phyloP scores from a whole-genome alignment of 2,888 invertebrate species.

The Phrixothrix hirtus region DNA sequence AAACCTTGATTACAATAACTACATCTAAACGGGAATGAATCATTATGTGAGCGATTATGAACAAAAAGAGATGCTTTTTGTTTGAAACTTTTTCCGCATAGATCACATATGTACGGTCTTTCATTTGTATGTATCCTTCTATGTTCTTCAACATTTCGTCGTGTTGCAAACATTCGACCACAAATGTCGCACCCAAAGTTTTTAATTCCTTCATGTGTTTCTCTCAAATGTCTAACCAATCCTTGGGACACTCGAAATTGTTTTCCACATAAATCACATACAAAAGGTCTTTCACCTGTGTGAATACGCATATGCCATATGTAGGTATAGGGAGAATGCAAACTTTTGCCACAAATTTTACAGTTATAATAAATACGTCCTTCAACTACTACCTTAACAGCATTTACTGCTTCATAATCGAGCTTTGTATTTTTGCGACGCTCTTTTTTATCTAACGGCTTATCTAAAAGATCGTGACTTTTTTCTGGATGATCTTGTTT shows the following conservation, averaged over 20 bases:
- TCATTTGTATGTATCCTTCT: conserved; percentile 65
- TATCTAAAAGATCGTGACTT: conserved; percentile 14
- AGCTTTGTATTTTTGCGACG: conserved; percentile 46
- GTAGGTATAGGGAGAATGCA: conserved; percentile 66
- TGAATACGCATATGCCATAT: conserved; percentile 67
- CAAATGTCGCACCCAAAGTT: conserved; percentile 64
- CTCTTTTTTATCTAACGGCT: conserved; percentile 29
- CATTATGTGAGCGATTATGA: conserved; percentile 63
- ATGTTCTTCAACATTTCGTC: conserved; percentile 65
- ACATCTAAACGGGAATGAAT: conserved; percentile 63
- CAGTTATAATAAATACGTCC: conserved; percentile 63
- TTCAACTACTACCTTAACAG: conserved; percentile 54
- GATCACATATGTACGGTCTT: conserved; percentile 61
- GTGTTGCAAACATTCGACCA: conserved; percentile 63
- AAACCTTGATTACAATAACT: conserved; percentile 65
- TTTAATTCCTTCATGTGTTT: conserved; percentile 66
- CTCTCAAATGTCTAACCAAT: conserved; percentile 63
- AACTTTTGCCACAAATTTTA: conserved; percentile 61
- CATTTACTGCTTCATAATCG: conserved; percentile 54
- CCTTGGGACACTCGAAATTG: conserved; percentile 69
- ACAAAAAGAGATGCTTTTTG: conserved; percentile 69
- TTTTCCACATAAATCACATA: conserved; percentile 69
- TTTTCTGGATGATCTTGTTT: conserved; percentile 41
- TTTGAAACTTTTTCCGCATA: conserved; percentile 67
- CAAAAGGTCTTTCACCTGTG: conserved; percentile 67